Conservation (phyloP, 2,797 vertebrate species). For the Typhlichthys eigenmanni region DNA sequence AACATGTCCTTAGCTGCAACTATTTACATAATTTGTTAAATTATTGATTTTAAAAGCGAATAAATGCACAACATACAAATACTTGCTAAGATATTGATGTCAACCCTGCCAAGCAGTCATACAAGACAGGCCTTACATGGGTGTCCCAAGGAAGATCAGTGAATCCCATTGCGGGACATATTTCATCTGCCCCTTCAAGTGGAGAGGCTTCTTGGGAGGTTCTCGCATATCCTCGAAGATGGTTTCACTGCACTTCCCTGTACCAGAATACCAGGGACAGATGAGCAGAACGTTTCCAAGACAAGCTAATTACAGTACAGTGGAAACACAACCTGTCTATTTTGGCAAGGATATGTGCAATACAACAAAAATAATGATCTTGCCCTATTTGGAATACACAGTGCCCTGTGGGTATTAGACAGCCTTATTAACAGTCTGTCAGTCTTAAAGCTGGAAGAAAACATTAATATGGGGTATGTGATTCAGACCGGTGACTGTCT, state of each 20-base stretch:
- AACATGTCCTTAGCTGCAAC: too few relatives aligned
- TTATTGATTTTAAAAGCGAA: too few relatives aligned
- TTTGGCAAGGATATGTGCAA: not conserved
- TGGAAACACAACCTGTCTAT: not conserved
- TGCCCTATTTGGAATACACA: not conserved
- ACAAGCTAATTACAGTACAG: not conserved
- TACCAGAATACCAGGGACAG: not conserved
- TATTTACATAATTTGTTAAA: too few relatives aligned
- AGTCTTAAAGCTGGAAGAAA: not conserved
- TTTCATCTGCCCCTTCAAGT: slow-evolving; percentile 82
- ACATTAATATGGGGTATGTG: not conserved
- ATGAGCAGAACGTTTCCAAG: not conserved
- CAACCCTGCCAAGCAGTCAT: not conserved
- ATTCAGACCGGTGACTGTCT: slow-evolving; percentile 75
- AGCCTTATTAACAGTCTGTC: not conserved
- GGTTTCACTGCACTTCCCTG: slow-evolving; percentile 79
- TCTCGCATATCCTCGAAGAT: slow-evolving; percentile 81
- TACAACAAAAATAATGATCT: not conserved
- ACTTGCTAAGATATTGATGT: not conserved
- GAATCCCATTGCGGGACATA: slow-evolving; percentile 81
- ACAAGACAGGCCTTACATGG: slow-evolving; percentile 68
- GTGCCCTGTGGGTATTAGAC: not conserved
- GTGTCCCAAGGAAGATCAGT: slow-evolving; percentile 79
- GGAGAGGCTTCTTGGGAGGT: slow-evolving; percentile 77
- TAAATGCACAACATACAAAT: not conserved